Base-by-base conservation (phyloP, 2,113 vertebrate species). In the Deroptyus accipitrinus region DNA sequence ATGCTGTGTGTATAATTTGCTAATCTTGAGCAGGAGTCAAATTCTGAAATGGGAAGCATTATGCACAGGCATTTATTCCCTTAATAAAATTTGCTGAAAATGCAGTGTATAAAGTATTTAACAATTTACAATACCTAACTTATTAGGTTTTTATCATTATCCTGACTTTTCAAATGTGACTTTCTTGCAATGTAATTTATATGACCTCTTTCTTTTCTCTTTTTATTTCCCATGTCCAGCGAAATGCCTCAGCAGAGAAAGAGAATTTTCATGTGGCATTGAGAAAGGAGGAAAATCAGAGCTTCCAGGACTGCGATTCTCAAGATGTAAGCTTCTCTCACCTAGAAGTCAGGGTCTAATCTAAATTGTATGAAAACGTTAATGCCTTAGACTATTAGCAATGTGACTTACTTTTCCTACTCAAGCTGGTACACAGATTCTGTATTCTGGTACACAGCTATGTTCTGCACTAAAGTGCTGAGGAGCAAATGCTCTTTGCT, bases 281-380 rank as follows among this genome's bases (percentile, higher is more conserved):
- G 55, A 87, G 75, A 93, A 98, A 94, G 83, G 91, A 96, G 90
- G 97, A 97, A 86, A 97, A 95, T 42, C 83, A 80, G 55, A 96
- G 78, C 59, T 81, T 63, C 46, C 92, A 95, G 62, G 96, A 94
- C 10, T 98, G 98, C 10, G 79, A 93, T 90, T 95, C 98, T 90
- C 97, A 96, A 96, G 91, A 97, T 44, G 98, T 98, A 98, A 98
- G 98, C 51, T 73, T 64, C 88, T 48, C 37, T 87, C 31, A 35
- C 68, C n/a, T 78, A 15, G 17, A 79, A 80, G 35, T 52, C 28
- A 28, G 30, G 4, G 11, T 80, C 64, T 92, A 30, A 52, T 27
- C 42, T 23, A 30, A 13, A 44, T 19, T 73, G 13, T 31, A 55
- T 37, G 37, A 44, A 74, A 90, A 85, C 6, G 22, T 33, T 28